Base-by-base conservation (phyloP, 2,797 vertebrate genomes). In the Sebastes trivittatus region DNA sequence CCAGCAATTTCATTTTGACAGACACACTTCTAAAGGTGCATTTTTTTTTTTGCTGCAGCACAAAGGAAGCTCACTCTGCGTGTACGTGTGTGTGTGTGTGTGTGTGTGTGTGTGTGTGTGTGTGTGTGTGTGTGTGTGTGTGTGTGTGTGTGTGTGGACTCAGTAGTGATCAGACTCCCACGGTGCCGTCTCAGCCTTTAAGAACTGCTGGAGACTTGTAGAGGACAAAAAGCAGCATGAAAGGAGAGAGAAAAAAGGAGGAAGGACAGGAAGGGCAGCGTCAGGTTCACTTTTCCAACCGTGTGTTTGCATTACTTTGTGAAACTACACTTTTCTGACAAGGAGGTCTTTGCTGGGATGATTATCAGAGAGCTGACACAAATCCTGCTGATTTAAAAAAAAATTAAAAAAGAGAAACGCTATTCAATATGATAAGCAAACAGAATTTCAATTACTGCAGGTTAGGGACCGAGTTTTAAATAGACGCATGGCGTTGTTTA, bases 141-240 rank as follows among this genome's bases (percentile, higher is more conserved):
- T 70, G 83, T 62, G 81, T 80, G 73, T 52, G 78, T 46, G 82
- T 32, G 29, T 82, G 80, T 77, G 86, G 86, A 91, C 87, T 78
- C 85, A 75, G 92, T 89, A 77, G 91, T 88, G 93, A 93, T 92
- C 93, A 92, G 91, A 87, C 93, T 90, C 93, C 94, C 91, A 92
- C 91, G 71, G 89, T 90, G 91, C 86, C 75, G 79, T 89, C 91
- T 93, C 90, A 91, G 93, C 92, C 91, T 92, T 91, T 88, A 91
- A 88, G 90, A 94, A 93, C 88, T 84, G 86, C 91, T 90, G 90
- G 91, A 92, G 86, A 90, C 92, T 87, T 86, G 90, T 91, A 92
- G 93, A 94, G 93, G 91, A 94, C 92, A 94, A 88, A 91, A 90
- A 92, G 27, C 90, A 92, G 92, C 88, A 80, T 89, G 92, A 91